Evolutionary conservation across 2,888 invertebrate genomes (phyloP).

Genomic region (Lordiphosa andalusiaca): DNA sequence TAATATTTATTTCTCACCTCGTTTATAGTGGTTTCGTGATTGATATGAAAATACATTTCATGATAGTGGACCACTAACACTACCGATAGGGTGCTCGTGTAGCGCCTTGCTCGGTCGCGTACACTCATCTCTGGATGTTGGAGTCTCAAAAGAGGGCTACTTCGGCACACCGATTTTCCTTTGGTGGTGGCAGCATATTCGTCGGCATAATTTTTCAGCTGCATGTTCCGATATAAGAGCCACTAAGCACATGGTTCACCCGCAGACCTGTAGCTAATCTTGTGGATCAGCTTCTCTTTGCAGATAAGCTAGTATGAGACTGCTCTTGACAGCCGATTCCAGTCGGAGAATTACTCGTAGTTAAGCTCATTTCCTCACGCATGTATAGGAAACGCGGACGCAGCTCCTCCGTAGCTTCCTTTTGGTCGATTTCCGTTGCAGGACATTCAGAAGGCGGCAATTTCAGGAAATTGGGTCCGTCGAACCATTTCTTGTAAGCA

Average conservation of each 20-base stretch:
- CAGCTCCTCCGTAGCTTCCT: slow-evolving; percentile 4
- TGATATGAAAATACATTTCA: slow-evolving; percentile 8
- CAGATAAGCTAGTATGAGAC: too few species aligned
- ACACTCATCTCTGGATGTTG: neutral
- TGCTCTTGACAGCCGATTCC: too few species aligned
- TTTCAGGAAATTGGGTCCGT: slow-evolving; percentile 17
- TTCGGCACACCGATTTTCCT: slow-evolving; percentile 1
- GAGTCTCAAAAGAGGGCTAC: slow-evolving; percentile 4
- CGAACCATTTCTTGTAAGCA: slow-evolving; percentile 20
- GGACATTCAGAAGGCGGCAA: slow-evolving; percentile 20
- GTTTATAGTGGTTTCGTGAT: slow-evolving; percentile 16
- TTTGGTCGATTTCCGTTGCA: neutral
- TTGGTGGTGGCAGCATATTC: slow-evolving; percentile 10
- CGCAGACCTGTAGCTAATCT: neutral
- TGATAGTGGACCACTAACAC: slow-evolving; percentile 2
- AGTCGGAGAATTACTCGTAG: slow-evolving; percentile 3
- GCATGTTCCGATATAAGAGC: slow-evolving; percentile 10
- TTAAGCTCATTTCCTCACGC: neutral
- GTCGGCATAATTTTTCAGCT: slow-evolving; percentile 15
- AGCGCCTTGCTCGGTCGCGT: neutral
- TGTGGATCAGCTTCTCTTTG: too few species aligned
- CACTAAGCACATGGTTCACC: slow-evolving; percentile 10
- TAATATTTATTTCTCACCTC: slow-evolving; percentile 6
- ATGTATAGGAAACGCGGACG: slow-evolving; percentile 5
- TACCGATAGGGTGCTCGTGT: neutral